Evolutionary conservation across 2,797 vertebrate species (phyloP).

Genomic region (Hybognathus amarus): DNA sequence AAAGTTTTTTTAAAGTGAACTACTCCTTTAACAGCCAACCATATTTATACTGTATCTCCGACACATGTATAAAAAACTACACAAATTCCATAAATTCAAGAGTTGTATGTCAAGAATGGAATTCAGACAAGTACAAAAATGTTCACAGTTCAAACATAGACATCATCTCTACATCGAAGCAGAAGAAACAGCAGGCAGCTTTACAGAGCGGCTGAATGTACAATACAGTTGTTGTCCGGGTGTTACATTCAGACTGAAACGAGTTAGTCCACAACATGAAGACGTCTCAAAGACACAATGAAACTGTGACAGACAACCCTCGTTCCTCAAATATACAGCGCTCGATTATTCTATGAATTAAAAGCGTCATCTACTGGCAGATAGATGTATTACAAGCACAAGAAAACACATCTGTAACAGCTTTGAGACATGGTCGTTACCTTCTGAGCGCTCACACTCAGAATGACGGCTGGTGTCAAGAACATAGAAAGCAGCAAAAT

Average conservation of each 20-base stretch:
- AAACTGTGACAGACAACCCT: conserved; percentile 1
- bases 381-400: conserved; percentile 64
- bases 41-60: background rate
- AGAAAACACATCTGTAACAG: conserved; percentile 70
- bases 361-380: conserved; percentile 64
- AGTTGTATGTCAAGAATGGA: conserved; percentile 66
- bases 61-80: conserved; percentile 35
- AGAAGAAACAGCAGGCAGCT: conserved; percentile 73
- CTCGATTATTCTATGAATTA: conserved; percentile 34
- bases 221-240: conserved; percentile 48
- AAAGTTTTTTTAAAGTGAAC: too few relatives aligned
- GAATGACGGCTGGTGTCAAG: conserved; percentile 78
- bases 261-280: conserved; percentile 58
- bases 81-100: conserved; percentile 69
- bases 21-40: background rate
- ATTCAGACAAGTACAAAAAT: conserved; percentile 72
- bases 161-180: conserved; percentile 77
- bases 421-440: conserved; percentile 83
- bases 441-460: conserved; percentile 73
- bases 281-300: conserved; percentile 35
- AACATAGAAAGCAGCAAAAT: conserved; percentile 74
- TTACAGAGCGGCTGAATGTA: conserved; percentile 73
- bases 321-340: conserved; percentile 12
- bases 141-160: conserved; percentile 72
- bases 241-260: conserved; percentile 77